Percentiles rank a stretch among this genome's conserved stretches.
These are phyloP conservation scores for Lutraria rhynchaena DNA, from an alignment of 1,140 invertebrate species.

Conservation along the genomic window DNA sequence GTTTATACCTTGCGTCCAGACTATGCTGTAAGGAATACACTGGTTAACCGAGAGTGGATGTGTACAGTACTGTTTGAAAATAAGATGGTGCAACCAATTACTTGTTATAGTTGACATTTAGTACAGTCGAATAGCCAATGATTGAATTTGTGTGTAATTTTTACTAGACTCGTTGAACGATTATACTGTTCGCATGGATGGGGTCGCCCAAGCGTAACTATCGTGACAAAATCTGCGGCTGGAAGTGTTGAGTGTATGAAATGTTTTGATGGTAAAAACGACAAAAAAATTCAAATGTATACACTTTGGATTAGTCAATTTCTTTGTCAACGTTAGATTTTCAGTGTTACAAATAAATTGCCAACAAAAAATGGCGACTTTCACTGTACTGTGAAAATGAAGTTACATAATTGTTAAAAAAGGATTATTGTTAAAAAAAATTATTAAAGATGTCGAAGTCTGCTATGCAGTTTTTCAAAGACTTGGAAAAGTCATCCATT, in stretches of 20 bases:
- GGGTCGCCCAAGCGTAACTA: background rate
- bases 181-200: background rate
- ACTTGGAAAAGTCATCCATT: constrained; percentile 14
- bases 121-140: no score
- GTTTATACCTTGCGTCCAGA: no score
- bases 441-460: constrained; percentile 8
- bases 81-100: no score
- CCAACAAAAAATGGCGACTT: background rate
- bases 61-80: no score
- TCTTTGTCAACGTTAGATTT: constrained; percentile 20
- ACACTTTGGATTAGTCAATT: constrained; percentile 4
- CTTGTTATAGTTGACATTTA: no score
- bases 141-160: no score
- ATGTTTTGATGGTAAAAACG: constrained; percentile 11
- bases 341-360: background rate
- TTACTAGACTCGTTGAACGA: no score
- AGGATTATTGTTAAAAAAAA: background rate
- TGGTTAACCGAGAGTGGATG: no score
- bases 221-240: constrained; percentile 19
- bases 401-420: background rate
- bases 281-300: constrained; percentile 21
- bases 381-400: background rate
- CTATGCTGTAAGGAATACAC: no score
- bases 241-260: constrained; percentile 2
- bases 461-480: constrained; percentile 21